phyloP scores from a whole-genome alignment of 2,113 vertebrate genomes.

The Erythrolamprus reginae region DNA sequence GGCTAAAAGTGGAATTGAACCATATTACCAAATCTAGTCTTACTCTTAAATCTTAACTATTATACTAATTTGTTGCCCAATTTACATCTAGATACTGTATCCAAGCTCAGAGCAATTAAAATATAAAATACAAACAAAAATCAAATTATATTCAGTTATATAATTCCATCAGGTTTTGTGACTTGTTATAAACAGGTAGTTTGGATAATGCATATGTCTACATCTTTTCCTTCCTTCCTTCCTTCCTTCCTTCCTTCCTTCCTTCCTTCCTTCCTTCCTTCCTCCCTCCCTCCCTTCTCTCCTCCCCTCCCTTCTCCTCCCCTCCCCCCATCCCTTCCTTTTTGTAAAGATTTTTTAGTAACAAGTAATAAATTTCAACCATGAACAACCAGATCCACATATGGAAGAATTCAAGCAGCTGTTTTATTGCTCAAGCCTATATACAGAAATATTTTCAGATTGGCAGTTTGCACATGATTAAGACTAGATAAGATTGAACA shows the following conservation, averaged over 20 bases:
- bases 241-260: background rate
- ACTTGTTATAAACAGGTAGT: background rate
- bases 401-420: too few species aligned
- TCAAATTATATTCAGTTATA: background rate
- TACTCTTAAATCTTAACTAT: background rate
- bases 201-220: background rate
- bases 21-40: background rate
- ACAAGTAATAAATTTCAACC: background rate
- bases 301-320: background rate
- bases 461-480: background rate
- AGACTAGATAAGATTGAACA: background rate
- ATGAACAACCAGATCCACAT: background rate
- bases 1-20: background rate
- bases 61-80: background rate
- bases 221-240: background rate
- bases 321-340: background rate
- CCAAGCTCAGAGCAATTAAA: background rate
- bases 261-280: background rate
- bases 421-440: background rate
- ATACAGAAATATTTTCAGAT: background rate
- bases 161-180: background rate
- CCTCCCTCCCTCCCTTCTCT: background rate
- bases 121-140: background rate
- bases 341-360: background rate
- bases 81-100: background rate